Evolutionary conservation across 2,113 vertebrate species (phyloP).

Genomic region (Notechis scutatus): DNA sequence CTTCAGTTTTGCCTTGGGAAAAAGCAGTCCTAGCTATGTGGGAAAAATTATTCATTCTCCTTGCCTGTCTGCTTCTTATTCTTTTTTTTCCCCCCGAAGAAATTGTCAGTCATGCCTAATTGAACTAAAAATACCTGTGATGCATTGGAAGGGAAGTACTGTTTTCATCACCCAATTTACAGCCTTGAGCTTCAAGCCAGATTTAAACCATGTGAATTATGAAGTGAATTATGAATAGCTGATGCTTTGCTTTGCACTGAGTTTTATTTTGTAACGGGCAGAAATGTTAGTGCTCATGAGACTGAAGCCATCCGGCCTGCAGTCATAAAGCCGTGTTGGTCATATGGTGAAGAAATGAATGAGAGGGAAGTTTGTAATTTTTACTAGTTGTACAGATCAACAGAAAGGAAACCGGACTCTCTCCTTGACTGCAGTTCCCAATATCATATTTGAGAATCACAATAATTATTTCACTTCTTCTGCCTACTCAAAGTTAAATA

Average conservation of each 20-base stretch:
- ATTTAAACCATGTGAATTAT: not conserved
- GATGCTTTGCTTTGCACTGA: not conserved
- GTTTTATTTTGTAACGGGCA: not conserved
- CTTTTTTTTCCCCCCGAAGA: slow-evolving; percentile 41
- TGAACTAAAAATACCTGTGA: slow-evolving; percentile 57
- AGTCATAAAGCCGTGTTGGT: no score
- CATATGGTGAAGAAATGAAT: not conserved
- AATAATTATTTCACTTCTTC: not conserved
- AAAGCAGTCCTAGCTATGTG: slow-evolving; percentile 33
- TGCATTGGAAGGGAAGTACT: slow-evolving; percentile 26
- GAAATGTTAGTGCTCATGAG: not conserved
- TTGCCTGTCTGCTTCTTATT: slow-evolving; percentile 43
- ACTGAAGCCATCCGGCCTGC: not conserved
- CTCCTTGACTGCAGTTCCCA: not conserved
- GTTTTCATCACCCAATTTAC: slow-evolving; percentile 14
- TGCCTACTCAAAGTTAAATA: not conserved
- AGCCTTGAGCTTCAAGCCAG: not conserved
- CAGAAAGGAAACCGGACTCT: not conserved
- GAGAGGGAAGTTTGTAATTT: not conserved
- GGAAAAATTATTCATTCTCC: slow-evolving; percentile 54
- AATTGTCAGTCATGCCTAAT: slow-evolving; percentile 61
- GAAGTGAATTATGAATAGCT: not conserved
- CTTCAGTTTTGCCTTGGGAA: slow-evolving; percentile 46
- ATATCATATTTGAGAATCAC: not conserved
- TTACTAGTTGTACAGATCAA: not conserved